Evolutionary conservation across 2,888 invertebrate genomes (phyloP), one percentile per base, ranked within the genome.

Genomic region (Spialia ferax): DNA sequence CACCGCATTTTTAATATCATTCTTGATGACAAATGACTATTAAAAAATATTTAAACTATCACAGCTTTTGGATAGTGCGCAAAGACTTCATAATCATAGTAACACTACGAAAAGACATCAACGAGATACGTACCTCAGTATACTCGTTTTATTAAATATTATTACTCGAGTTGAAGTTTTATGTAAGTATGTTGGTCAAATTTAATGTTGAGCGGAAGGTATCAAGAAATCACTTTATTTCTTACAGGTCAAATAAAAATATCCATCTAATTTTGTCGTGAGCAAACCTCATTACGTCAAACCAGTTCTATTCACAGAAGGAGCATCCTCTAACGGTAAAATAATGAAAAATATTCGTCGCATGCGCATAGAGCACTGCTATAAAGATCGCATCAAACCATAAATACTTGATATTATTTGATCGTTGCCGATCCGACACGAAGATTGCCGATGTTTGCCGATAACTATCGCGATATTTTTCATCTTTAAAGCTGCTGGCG

Each of bases 361-460:
- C 56, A 48, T 61, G 61, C 69, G 63, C 69, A 72, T 69, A 69
- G 69, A 67, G 64, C 70, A 70, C 71, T 54, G 54, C 26, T 42
- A 54, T 60, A 60, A 73, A 87, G 88, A 89, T 89, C 81, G 72
- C 78, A 88, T 88, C 89, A 74, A 71, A 50, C 73, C 80, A 82
- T 89, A 89, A 89, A 90, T 84, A 79, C 79, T 75, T 80, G 77
- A 84, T 82, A 87, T 89, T 88, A 90, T 89, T 85, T 79, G 84
- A 83, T 82, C 77, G 77, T 65, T 68, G 73, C 74, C 79, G 86
- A 87, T 86, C 79, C 76, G 74, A 71, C 71, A 77, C 82, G 81
- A 75, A 78, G 87, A 85, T 84, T 79, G 77, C 76, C 80, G 82
- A 82, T 79, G 78, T 73, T 70, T 52, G 66, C 74, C 76, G 88